These are phyloP conservation scores for Polypterus bichir DNA, from an alignment of 2,113 vertebrate genomes.

Conservation along the genomic window DNA sequence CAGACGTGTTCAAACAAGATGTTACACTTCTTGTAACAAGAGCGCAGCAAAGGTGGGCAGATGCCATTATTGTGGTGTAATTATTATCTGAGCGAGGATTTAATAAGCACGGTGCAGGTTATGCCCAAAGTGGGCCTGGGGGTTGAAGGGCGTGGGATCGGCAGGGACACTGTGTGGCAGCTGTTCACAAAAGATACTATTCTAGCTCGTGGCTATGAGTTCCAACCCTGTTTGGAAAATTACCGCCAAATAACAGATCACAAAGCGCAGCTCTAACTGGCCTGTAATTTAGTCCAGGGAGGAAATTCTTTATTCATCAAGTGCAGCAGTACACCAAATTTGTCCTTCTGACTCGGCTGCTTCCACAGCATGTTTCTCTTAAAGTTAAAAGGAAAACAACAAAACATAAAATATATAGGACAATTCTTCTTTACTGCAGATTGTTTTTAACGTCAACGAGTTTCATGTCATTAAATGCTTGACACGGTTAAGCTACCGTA, in stretches of 20 bases:
- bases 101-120: slow-evolving; percentile 9
- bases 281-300: slow-evolving; percentile 66
- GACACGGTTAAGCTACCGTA: neutral
- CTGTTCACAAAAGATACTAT: slow-evolving; percentile 48
- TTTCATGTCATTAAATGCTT: neutral
- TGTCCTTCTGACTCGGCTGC: slow-evolving; percentile 40
- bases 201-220: slow-evolving; percentile 54
- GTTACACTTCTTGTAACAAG: slow-evolving; percentile 27
- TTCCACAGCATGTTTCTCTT: slow-evolving; percentile 26
- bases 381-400: neutral
- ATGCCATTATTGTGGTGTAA: slow-evolving; percentile 44
- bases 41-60: slow-evolving; percentile 34
- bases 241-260: slow-evolving; percentile 69
- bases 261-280: slow-evolving; percentile 48
- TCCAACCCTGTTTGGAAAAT: slow-evolving; percentile 59
- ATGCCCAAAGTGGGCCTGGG: slow-evolving; percentile 24
- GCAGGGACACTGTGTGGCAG: slow-evolving; percentile 37
- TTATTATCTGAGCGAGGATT: slow-evolving; percentile 40
- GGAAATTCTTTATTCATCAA: slow-evolving; percentile 71
- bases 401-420: neutral
- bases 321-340: slow-evolving; percentile 49
- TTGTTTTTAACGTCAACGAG: neutral
- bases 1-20: slow-evolving; percentile 44
- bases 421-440: neutral
- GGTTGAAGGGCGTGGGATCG: slow-evolving; percentile 29